These are phyloP conservation scores for Salminus brasiliensis DNA, from an alignment of 2,113 vertebrate species.

Conservation along the genomic window DNA sequence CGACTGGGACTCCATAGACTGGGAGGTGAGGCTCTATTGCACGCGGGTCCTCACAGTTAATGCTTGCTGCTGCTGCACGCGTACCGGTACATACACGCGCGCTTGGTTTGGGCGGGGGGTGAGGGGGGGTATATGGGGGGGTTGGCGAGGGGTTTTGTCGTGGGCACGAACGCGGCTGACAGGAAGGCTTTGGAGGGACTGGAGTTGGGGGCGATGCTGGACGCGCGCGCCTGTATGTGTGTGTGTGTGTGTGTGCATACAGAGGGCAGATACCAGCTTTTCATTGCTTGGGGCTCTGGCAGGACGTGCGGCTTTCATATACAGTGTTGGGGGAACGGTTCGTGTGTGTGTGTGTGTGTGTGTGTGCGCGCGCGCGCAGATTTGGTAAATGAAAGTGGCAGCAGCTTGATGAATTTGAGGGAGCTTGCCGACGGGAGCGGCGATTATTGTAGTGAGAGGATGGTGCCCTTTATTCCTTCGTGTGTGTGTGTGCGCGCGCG, in stretches of 20 bases:
- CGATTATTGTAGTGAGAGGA: conserved; percentile 23
- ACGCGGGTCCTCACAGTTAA: not conserved
- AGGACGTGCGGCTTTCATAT: conserved; percentile 56
- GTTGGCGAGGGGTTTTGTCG: not conserved
- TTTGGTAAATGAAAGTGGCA: conserved; percentile 44
- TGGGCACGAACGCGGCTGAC: not conserved
- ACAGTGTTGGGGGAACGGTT: conserved; percentile 30
- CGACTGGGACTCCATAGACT: conserved; percentile 78
- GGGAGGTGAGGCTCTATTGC: conserved; percentile 77
- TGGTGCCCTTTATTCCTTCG: conserved; percentile 34
- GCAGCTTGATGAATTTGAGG: conserved; percentile 51
- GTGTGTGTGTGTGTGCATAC: conserved; percentile 76
- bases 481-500: not conserved
- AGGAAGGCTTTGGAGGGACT: not conserved
- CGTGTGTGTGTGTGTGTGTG: conserved; percentile 1
- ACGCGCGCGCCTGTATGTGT: not conserved
- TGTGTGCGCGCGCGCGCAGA: not conserved
- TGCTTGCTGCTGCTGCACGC: not conserved
- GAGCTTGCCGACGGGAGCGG: conserved; percentile 40
- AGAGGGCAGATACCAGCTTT: conserved; percentile 78
- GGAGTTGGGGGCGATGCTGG: not conserved
- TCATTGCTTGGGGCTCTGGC: conserved; percentile 71
- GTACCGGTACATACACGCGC: not conserved
- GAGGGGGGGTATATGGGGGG: not conserved
- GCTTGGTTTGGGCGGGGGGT: too few species aligned